phyloP scores from a whole-genome alignment of 2,888 invertebrate species.

The Tuberolachnus salignus region DNA sequence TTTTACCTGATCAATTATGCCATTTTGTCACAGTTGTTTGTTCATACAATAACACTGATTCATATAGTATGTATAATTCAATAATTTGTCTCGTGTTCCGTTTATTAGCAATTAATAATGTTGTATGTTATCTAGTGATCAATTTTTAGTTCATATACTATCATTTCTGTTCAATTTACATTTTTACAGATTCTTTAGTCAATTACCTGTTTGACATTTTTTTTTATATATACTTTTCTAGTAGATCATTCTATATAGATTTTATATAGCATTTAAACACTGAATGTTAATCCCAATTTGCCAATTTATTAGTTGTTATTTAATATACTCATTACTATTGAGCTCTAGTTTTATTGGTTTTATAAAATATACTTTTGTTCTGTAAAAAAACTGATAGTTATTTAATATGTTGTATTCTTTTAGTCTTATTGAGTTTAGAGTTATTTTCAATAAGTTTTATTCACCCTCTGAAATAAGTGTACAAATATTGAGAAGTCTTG shows the following conservation, averaged over 20 bases:
- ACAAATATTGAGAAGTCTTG: background rate
- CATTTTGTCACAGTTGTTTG: slow-evolving; percentile 50
- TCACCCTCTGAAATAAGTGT: background rate
- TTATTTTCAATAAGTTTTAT: background rate
- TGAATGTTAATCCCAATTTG: no score
- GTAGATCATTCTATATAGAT: no score
- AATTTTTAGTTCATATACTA: background rate
- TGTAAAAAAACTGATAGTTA: no score
- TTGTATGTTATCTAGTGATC: background rate
- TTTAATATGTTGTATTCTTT: background rate
- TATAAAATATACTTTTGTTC: no score
- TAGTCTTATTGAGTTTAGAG: background rate
- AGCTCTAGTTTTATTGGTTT: no score
- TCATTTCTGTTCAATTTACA: background rate
- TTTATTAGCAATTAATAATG: background rate
- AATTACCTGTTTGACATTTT: no score
- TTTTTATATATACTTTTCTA: no score
- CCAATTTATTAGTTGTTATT: no score
- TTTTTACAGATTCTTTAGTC: no score
- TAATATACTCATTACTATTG: no score
- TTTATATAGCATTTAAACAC: no score
- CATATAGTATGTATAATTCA: slow-evolving; percentile 42
- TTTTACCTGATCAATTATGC: slow-evolving; percentile 35
- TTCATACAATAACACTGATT: slow-evolving; percentile 51
- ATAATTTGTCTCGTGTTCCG: background rate